These are phyloP conservation scores for Agrochola litura DNA, from an alignment of 2,888 invertebrate species.

Conservation along the genomic window DNA sequence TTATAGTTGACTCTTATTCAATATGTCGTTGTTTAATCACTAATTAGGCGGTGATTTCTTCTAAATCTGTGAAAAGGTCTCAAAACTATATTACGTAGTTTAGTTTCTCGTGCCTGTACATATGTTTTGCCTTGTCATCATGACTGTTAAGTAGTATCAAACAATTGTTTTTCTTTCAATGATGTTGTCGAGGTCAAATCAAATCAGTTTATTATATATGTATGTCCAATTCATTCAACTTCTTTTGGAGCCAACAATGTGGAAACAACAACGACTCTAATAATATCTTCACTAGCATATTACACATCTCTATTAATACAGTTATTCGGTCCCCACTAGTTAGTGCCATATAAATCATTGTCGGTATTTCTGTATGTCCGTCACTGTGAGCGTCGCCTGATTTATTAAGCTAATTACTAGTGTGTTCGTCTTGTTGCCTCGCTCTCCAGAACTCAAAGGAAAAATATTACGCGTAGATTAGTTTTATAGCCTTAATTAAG, in stretches of 20 bases:
- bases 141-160: background rate
- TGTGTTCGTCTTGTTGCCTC: constrained; percentile 58
- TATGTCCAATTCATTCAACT: background rate
- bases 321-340: constrained; percentile 57
- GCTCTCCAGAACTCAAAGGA: constrained; percentile 43
- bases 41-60: background rate
- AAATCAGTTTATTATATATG: too few species aligned
- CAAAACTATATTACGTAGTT: background rate
- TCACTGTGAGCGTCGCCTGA: constrained; percentile 77
- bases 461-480: constrained; percentile 56
- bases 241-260: background rate
- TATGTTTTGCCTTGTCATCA: background rate
- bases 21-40: background rate
- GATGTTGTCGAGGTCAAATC: background rate
- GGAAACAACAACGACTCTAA: constrained; percentile 33
- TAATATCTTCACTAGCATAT: constrained; percentile 29
- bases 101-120: background rate
- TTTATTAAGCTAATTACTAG: constrained; percentile 81
- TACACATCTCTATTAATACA: constrained; percentile 53
- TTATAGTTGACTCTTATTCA: background rate
- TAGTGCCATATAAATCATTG: constrained; percentile 76
- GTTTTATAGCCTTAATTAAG: constrained; percentile 57
- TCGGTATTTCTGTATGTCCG: constrained; percentile 78
- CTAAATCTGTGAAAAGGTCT: background rate
- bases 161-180: background rate